Evolutionary conservation across 2,888 invertebrate species (phyloP).

Genomic region (Eustalomyia histrio): DNA sequence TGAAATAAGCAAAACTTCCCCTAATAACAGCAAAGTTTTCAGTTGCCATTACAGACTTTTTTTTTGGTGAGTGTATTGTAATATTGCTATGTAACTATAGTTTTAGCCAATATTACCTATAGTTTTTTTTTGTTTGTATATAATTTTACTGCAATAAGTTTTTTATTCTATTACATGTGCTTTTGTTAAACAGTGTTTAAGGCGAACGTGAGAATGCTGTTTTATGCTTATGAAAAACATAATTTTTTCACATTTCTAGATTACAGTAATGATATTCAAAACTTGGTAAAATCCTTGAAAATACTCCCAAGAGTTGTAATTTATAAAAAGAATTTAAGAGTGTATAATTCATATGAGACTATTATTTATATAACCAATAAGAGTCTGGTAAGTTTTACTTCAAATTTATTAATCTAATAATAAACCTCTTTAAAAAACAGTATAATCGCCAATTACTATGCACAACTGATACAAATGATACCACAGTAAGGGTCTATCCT

Average conservation of each 20-base stretch:
- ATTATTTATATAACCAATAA: slow-evolving; percentile 58
- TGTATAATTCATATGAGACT: slow-evolving; percentile 49
- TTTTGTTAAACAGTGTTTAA: too few relatives aligned
- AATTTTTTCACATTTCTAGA: slow-evolving; percentile 50
- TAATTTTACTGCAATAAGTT: too few relatives aligned
- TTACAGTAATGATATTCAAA: slow-evolving; percentile 37
- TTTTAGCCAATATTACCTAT: too few relatives aligned
- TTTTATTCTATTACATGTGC: too few relatives aligned
- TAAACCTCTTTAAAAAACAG: slow-evolving; percentile 60
- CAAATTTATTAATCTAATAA: neutral
- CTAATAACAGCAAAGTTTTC: too few relatives aligned
- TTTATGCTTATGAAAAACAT: too few relatives aligned
- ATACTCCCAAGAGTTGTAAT: slow-evolving; percentile 65
- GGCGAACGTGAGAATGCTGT: too few relatives aligned
- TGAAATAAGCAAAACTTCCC: too few relatives aligned
- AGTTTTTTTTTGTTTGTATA: too few relatives aligned
- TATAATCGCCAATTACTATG: slow-evolving; percentile 69
- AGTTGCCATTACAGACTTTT: too few relatives aligned
- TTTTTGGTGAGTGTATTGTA: too few relatives aligned
- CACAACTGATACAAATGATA: slow-evolving; percentile 70
- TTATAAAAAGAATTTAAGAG: slow-evolving; percentile 54
- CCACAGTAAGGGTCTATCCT: slow-evolving; percentile 61
- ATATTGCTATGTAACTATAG: too few relatives aligned
- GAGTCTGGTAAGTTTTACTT: slow-evolving; percentile 61
- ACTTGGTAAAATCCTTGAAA: slow-evolving; percentile 55